These are phyloP conservation scores for Homarus gammarus DNA, from an alignment of 2,888 invertebrate species.

Conservation along the genomic window DNA sequence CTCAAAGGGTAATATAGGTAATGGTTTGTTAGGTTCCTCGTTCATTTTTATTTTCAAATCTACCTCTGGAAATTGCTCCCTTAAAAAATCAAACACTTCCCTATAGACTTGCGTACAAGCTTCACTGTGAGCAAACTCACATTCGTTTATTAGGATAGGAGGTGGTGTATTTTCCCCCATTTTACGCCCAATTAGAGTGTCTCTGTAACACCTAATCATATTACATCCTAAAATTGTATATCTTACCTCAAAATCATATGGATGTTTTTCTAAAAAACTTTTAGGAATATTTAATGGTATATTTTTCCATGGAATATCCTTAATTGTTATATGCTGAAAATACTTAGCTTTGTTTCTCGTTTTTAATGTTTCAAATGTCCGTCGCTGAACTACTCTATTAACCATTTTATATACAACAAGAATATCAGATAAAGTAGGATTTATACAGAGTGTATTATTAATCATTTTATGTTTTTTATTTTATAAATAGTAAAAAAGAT, in stretches of 20 bases:
- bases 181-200: background rate
- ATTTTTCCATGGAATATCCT: background rate
- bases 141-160: background rate
- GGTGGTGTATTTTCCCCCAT: too few relatives aligned
- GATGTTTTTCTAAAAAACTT: background rate
- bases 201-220: background rate
- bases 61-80: background rate
- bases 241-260: background rate
- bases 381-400: background rate
- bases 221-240: slow-evolving; percentile 6
- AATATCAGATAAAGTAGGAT: too few relatives aligned
- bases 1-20: background rate
- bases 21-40: too few relatives aligned
- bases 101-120: background rate
- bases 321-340: background rate
- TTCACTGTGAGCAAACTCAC: background rate
- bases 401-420: too few relatives aligned
- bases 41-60: background rate
- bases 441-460: too few relatives aligned
- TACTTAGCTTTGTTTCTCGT: background rate
- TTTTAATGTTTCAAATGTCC: background rate
- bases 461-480: too few relatives aligned
- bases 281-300: background rate
- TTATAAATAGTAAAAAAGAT: too few relatives aligned
- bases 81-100: background rate